Evolutionary conservation across 2,797 vertebrate genomes (phyloP), one percentile per base, ranked within the genome.

Genomic region (Sciurus vulgaris): DNA sequence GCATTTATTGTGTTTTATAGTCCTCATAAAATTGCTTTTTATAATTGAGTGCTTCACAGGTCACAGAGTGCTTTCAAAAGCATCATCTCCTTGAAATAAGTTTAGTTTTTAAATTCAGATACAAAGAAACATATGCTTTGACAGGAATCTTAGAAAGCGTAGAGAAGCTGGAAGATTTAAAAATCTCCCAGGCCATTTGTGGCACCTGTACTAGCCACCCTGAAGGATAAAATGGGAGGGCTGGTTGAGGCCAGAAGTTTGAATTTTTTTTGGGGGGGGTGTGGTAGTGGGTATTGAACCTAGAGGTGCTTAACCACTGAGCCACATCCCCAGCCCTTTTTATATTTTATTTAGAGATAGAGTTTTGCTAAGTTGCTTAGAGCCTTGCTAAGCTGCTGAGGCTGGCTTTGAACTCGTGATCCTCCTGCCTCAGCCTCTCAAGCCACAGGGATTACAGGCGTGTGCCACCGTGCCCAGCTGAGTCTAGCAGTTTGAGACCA

Each of bases 61-160:
- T 78, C 92, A 61, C 41, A 82, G 67, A 73, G 54, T 74, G 28
- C 88, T 92, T 94, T 89, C 70, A 89, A 92, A 94, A 63, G 38
- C 44, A 47, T 38, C 82, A 49, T 86, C 38, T 96, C 91, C 76
- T 47, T 91, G 91, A 86, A 96, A 81, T 74, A 77, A 59, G 17
- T 73, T 70, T 70, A 65, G 38, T 54, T 24, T n/a, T 74, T 18
- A 54, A 56, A 81, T 56, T 33, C 35, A 51, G 28, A 86, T 65
- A 14, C 20, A 92, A 82, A 89, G 54, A 90, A 86, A 89, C 33
- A n/a, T 35, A 35, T 56, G 12, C 14, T 89, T 61, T 89, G 49
- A 20, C 2, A 86, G 51, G 18, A 85, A 85, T 59, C 44, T 70
- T 69, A 47, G 61, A 67, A 83, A 90, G 17, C 70, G 49, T 5